Evolutionary conservation across 2,797 vertebrate species (phyloP), one percentile per base, ranked within the genome.

Genomic region (Tamandua tetradactyla): DNA sequence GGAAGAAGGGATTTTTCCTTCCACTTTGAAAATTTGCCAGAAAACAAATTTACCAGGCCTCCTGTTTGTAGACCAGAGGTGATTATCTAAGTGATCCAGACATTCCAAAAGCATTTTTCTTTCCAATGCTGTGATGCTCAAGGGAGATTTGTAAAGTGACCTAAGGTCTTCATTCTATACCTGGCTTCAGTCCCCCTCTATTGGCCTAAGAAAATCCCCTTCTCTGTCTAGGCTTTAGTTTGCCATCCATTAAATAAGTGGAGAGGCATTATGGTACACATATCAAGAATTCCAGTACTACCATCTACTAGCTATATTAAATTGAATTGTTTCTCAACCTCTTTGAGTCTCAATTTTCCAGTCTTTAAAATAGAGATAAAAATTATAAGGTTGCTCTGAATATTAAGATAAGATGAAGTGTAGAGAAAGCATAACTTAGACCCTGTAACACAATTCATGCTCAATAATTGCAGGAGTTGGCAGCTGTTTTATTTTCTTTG

Each of bases 301-400:
- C 69, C 35, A 37, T 15, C 35, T 44, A 83, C 40, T 74, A 69
- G 14, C n/a, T 66, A 1, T 37, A 18, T 80, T 47, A 90, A 74
- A 72, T 57, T 47, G 27, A 68, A 52, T 79, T 52, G 5, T 64
- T 76, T 90, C 90, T 68, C 69, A 89, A 59, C 72, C 15, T 94
- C 61, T 89, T 55, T 61, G 37, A 90, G 52, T 44, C 68, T 90
- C 71, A 72, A 74, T 80, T 80, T 86, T 78, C 52, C 15, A 87
- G 18, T 72, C 68, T 89, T 93, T 64, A 82, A 91, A 94, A 88
- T 11, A 80, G 69, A 78, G 47, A 74, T 66, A 61, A 87, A n/a
- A n/a, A n/a, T n/a, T n/a, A 72, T 2, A 81, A 66, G 74, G 76
- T 5, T 69, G 2, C 52, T 44, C 32, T 55, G 35, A 79, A 9